These are phyloP conservation scores for Sarcophilus harrisii DNA, from an alignment of 2,797 vertebrate species.

Conservation along the genomic window DNA sequence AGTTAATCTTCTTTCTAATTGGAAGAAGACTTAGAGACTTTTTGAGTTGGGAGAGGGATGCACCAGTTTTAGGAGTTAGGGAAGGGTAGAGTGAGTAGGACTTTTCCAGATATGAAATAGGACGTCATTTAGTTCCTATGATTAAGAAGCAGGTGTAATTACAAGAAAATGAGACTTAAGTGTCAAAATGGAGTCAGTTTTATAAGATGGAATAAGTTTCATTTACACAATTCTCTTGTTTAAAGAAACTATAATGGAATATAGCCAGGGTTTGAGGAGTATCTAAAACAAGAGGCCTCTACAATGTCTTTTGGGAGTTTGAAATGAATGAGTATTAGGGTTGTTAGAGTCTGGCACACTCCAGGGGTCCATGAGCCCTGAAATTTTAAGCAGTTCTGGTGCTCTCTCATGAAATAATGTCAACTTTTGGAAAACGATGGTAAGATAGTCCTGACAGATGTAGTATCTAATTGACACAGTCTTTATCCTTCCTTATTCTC, in stretches of 20 bases:
- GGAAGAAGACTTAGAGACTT: not conserved
- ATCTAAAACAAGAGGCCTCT: not conserved
- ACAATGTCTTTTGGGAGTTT: not conserved
- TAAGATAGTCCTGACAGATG: not conserved
- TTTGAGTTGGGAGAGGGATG: not conserved
- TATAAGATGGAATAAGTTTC: not conserved
- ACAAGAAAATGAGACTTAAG: not conserved
- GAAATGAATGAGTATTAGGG: not conserved
- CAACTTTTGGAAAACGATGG: not conserved
- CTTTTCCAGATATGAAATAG: not conserved
- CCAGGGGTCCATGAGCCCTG: not conserved
- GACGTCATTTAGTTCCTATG: not conserved
- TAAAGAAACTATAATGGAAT: not conserved
- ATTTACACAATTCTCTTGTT: not conserved
- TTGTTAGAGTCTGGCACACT: not conserved
- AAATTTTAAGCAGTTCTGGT: not conserved
- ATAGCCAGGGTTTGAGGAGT: not conserved
- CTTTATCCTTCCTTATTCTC: not conserved
- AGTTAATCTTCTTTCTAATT: not conserved
- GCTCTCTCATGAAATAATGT: not conserved
- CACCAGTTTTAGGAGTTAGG: not conserved
- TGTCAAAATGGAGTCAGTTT: not conserved
- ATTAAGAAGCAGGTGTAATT: not conserved
- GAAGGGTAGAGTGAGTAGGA: not conserved
- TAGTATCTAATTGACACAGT: not conserved